Evolutionary conservation across 2,797 vertebrate species (phyloP), one percentile per base, ranked within the genome.

Genomic region (Rhynchonycteris naso): DNA sequence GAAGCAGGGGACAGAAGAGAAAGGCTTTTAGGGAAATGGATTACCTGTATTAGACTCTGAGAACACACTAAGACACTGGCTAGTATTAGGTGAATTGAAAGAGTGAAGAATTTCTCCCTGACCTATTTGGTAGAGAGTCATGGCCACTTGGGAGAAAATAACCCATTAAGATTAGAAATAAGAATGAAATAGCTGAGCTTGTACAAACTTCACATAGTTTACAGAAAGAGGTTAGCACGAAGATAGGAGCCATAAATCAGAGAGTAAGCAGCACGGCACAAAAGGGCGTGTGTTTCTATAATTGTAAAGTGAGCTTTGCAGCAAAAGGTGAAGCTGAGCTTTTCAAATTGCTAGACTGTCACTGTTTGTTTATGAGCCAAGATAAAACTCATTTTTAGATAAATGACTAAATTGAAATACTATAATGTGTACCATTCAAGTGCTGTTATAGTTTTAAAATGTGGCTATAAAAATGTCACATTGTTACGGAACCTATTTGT

Each of bases 351-450:
- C 63, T 95, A 4, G 81, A 96, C 88, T 97, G 95, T 97, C 97
- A 79, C 83, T 96, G 35, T 93, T 97, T 97, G 87, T 80, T 97
- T 98, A 90, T 97, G 88, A 97, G 96, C 76, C 88, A 95, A 97
- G 93, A 97, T 97, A 97, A 98, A 97, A 94, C 95, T 93, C 65
- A 97, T 97, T 97, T 96, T 93, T 95, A 97, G 97, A 97, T 97
- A 97, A 98, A 91, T 97, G 76, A 56, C 93, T 97, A 92, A 97
- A 97, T 90, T 89, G 97, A 97, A 98, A 95, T 97, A 96, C 96
- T 96, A 91, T 97, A 98, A 96, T 94, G 80, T 26, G 0, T 96
- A 92, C 97, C 97, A 90, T 97, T 97, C 93, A 97, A 97, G 78
- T 43, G 69, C 47, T 79, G 22, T 96, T 97, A 54, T 96, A 63